These are phyloP conservation scores for Branchellion lobata DNA, from an alignment of 2,888 invertebrate genomes.

Conservation along the genomic window DNA sequence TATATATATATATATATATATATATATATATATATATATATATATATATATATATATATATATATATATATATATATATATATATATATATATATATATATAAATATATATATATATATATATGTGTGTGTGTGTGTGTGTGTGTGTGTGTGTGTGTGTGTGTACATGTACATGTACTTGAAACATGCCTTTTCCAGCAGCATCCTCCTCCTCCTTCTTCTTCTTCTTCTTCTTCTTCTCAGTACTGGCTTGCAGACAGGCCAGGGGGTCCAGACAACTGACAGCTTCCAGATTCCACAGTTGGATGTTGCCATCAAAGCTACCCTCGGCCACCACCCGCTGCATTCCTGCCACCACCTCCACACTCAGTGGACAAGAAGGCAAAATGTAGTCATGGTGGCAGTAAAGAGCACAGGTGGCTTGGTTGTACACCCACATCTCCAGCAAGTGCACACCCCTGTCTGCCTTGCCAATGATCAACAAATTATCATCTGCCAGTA, in stretches of 20 bases:
- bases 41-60: no score
- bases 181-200: background rate
- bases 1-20: no score
- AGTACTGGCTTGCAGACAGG: slow-evolving; percentile 71
- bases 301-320: slow-evolving; percentile 86
- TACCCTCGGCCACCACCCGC: slow-evolving; percentile 87
- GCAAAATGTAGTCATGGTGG: slow-evolving; percentile 87
- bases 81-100: no score
- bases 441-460: slow-evolving; percentile 80
- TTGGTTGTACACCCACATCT: slow-evolving; percentile 89
- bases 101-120: no score
- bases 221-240: slow-evolving; percentile 68
- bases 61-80: no score
- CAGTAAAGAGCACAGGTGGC: slow-evolving; percentile 83
- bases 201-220: slow-evolving; percentile 15
- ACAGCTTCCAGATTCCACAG: slow-evolving; percentile 96
- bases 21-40: no score
- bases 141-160: slow-evolving; percentile 22
- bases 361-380: slow-evolving; percentile 83
- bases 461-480: slow-evolving; percentile 82
- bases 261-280: slow-evolving; percentile 84
- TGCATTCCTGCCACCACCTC: slow-evolving; percentile 86
- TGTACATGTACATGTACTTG: background rate
- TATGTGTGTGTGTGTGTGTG: background rate
- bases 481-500: slow-evolving; percentile 77